Evolutionary conservation across 2,888 invertebrate species (phyloP), one percentile per base, ranked within the genome.

Genomic region (Nephrotoma guestfalica): DNA sequence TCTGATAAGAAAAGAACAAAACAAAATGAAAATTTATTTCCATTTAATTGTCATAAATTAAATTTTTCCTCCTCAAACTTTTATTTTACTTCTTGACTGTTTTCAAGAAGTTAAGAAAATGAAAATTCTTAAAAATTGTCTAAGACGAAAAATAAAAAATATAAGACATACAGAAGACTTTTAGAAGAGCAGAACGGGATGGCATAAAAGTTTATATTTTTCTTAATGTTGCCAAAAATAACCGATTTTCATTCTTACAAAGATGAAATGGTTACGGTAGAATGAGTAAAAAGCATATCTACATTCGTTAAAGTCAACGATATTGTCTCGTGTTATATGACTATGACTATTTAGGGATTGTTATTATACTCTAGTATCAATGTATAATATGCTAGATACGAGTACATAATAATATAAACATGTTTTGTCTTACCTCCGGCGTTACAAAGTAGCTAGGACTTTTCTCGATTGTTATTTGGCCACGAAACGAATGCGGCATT

Each of bases 391-490:
- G 30, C 30, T 30, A 30, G 2, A 71, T 30, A 15, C 15, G 47
- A 47, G 11, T 47, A 83, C 6, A 71, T 71, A 11, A 18, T 71
- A 11, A 18, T 71, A 13, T 71, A 83, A 83, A 83, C 18, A 83
- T 83, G 30, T 83, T 83, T 51, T 51, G 45, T 90, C 93, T 93
- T 91, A 97, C 98, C 94, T 97, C 96, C 13, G 97, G 96, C 87
- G 97, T 97, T 85, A 98, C 97, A 92, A 99, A 99, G 92, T 99
- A 99, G 89, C 98, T 97, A 5, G 99, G 99, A 89, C 98, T 98
- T 92, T 99, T 99, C 92, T 99, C 99, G 89, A 98, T 96, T 87
- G 98, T 98, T 88, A 98, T 96, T 92, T 98, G 98, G 83, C 97
- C 96, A 88, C 95, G 94, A 91, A 96, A 96, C 0, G 98, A 97